Evolutionary conservation across 2,797 vertebrate genomes (phyloP).

Genomic region (Platyrinchus mystaceus): DNA sequence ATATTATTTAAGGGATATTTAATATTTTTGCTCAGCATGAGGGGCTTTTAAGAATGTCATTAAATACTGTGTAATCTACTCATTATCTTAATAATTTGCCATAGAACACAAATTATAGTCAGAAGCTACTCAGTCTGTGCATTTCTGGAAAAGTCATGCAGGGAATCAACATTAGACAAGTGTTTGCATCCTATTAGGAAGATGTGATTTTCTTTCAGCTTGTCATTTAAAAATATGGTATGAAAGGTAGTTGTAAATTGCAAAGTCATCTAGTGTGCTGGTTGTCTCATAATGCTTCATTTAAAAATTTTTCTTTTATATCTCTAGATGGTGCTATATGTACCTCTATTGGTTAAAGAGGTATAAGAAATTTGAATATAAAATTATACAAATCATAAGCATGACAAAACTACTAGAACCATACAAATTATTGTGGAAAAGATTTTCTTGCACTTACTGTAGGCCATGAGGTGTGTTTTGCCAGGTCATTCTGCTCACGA

Average conservation of each 20-base stretch:
- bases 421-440: neutral
- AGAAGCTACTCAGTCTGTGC: constrained; percentile 48
- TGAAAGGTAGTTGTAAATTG: constrained; percentile 42
- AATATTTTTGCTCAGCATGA: constrained; percentile 39
- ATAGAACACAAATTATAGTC: constrained; percentile 46
- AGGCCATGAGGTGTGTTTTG: neutral
- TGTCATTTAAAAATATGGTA: constrained; percentile 57
- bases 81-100: constrained; percentile 62
- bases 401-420: neutral
- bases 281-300: neutral
- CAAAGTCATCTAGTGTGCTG: constrained; percentile 4
- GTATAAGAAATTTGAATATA: neutral
- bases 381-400: neutral
- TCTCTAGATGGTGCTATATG: constrained; percentile 79
- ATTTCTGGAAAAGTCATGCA: constrained; percentile 56
- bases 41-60: constrained; percentile 47
- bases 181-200: constrained; percentile 61
- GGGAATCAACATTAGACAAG: constrained; percentile 56
- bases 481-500: neutral
- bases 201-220: constrained; percentile 25
- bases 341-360: constrained; percentile 37
- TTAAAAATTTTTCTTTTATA: constrained; percentile 53
- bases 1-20: constrained; percentile 37
- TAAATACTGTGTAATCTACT: constrained; percentile 54
- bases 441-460: neutral